These are phyloP conservation scores for Ptyas mucosa DNA, from an alignment of 2,113 vertebrate species.

Conservation along the genomic window DNA sequence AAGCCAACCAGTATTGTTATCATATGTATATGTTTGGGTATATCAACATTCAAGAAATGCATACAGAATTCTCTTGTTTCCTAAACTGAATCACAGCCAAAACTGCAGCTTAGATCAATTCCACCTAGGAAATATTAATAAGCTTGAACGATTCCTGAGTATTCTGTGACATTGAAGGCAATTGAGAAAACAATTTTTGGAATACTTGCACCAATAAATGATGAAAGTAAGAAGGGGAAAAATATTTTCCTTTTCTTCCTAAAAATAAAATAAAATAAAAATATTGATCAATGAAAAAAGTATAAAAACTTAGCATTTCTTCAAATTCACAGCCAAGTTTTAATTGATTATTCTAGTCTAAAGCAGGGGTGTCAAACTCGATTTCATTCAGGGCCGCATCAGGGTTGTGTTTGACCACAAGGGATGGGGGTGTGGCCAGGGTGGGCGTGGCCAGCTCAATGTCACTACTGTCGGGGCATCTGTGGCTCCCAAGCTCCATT, in stretches of 20 bases:
- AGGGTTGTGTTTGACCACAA: too few relatives aligned
- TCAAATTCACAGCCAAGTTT: background rate
- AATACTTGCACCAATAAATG: background rate
- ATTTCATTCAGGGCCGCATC: too few relatives aligned
- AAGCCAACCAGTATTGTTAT: background rate
- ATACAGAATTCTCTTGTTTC: background rate
- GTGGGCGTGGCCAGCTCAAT: too few relatives aligned
- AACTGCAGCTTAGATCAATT: background rate
- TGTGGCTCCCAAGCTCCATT: too few relatives aligned
- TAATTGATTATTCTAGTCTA: background rate
- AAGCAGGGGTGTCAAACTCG: too few relatives aligned
- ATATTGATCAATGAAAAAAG: background rate
- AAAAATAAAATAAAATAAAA: background rate
- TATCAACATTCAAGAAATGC: background rate
- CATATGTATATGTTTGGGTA: background rate
- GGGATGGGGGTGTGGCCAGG: too few relatives aligned
- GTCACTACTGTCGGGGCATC: too few relatives aligned
- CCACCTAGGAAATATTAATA: background rate
- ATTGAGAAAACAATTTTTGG: background rate
- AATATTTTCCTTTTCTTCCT: background rate
- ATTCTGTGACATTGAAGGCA: background rate
- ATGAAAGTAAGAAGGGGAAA: background rate
- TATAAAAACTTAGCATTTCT: background rate
- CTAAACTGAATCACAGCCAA: background rate
- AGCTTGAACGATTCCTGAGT: background rate